These are phyloP conservation scores for Rhabdomys pumilio DNA, from an alignment of 2,797 vertebrate species.

Conservation along the genomic window DNA sequence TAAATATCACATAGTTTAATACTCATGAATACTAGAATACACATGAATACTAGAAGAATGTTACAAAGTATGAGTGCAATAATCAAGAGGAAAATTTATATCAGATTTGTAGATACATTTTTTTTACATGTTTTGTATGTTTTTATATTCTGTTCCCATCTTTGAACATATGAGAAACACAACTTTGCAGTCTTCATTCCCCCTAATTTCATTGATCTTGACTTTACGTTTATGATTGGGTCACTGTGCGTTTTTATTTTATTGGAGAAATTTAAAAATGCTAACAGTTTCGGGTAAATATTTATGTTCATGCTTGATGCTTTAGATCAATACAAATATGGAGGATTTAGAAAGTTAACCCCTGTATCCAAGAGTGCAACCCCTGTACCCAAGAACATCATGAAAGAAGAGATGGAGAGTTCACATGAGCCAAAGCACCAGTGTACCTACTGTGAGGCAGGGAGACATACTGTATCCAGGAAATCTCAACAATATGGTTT, in stretches of 20 bases:
- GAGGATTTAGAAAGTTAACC: not conserved
- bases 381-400: not conserved
- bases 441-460: not conserved
- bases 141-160: not conserved
- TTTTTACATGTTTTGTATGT: not conserved
- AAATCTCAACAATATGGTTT: not conserved
- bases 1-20: not conserved
- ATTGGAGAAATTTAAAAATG: constrained; percentile 27
- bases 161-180: not conserved
- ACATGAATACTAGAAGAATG: not conserved
- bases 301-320: not conserved
- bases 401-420: not conserved
- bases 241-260: not conserved
- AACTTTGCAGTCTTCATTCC: not conserved
- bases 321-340: constrained; percentile 19
- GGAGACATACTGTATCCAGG: not conserved
- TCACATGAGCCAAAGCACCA: not conserved
- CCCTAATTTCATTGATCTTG: not conserved
- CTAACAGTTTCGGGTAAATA: not conserved
- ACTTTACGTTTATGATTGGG: not conserved
- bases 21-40: not conserved
- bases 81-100: constrained; percentile 4
- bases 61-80: not conserved
- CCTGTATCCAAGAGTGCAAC: not conserved
- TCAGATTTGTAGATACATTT: not conserved